Conservation (phyloP, 2,888 invertebrate genomes). For the Sinelater perroti region DNA sequence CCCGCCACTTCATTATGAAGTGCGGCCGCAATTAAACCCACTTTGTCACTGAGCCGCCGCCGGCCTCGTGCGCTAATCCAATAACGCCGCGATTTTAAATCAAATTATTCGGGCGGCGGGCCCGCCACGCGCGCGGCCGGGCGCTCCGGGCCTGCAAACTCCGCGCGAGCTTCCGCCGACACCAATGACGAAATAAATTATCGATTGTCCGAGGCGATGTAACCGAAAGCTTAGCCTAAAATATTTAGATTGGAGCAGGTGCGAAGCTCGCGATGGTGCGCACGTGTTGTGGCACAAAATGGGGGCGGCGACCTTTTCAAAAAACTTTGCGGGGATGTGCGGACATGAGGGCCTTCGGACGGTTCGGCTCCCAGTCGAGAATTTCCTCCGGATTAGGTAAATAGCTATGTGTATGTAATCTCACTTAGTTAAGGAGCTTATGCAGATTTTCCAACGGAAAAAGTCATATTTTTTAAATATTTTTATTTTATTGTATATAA, state of each 20-base stretch:
- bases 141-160: background rate
- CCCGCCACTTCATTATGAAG: too few species aligned
- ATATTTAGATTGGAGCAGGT: conserved; percentile 32
- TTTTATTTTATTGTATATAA: too few species aligned
- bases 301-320: conserved; percentile 32
- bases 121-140: too few species aligned
- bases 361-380: conserved; percentile 21
- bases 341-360: conserved; percentile 25
- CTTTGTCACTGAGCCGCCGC: too few species aligned
- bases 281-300: conserved; percentile 38
- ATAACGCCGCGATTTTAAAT: conserved; percentile 8
- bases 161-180: background rate
- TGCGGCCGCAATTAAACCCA: too few species aligned
- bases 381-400: conserved; percentile 39
- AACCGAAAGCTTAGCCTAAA: conserved; percentile 23
- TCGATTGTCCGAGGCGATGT: conserved; percentile 22
- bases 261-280: conserved; percentile 37
- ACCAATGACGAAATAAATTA: conserved; percentile 3
- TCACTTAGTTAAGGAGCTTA: too few species aligned
- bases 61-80: background rate
- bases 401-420: conserved; percentile 8
- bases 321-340: conserved; percentile 30
- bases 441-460: too few species aligned
- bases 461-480: too few species aligned
- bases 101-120: background rate